Conservation (phyloP, 2,888 invertebrate genomes). For the Hypena proboscidalis region DNA sequence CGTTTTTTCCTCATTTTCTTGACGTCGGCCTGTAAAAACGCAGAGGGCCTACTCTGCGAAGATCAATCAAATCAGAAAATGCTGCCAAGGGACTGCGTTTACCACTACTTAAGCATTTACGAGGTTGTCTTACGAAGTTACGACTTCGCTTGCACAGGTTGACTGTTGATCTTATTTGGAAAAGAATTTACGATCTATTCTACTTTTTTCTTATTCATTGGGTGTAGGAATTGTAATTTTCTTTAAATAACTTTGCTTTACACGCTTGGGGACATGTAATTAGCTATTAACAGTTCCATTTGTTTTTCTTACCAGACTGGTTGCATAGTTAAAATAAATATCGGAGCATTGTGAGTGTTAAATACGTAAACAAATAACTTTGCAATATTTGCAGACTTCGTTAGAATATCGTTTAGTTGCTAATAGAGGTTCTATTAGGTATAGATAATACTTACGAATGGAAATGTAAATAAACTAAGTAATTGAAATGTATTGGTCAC, state of each 20-base stretch:
- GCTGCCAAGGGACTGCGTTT: slow-evolving; percentile 61
- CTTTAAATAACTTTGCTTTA: slow-evolving; percentile 24
- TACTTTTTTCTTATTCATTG: slow-evolving; percentile 54
- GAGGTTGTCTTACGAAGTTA: slow-evolving; percentile 70
- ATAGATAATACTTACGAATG: slow-evolving; percentile 34
- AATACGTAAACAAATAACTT: slow-evolving; percentile 30
- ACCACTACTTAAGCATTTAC: slow-evolving; percentile 75
- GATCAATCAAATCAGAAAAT: slow-evolving; percentile 81
- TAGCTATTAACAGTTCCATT: slow-evolving; percentile 8
- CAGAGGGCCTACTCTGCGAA: slow-evolving; percentile 63
- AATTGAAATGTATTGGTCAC: background rate
- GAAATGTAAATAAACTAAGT: slow-evolving; percentile 15
- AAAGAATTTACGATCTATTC: slow-evolving; percentile 48
- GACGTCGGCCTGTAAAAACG: slow-evolving; percentile 76
- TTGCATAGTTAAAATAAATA: slow-evolving; percentile 19
- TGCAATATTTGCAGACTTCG: slow-evolving; percentile 26
- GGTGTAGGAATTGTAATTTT: slow-evolving; percentile 50
- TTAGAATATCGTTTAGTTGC: slow-evolving; percentile 33
- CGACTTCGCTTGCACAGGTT: slow-evolving; percentile 61
- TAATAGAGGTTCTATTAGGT: slow-evolving; percentile 39
- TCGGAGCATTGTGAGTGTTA: slow-evolving; percentile 26
- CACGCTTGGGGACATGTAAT: slow-evolving; percentile 9
- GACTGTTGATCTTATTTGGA: slow-evolving; percentile 58
- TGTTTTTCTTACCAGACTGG: no score
- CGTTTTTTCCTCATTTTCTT: slow-evolving; percentile 77